A percentile compares a stretch with the other conserved stretches of the same genome.
Conservation (phyloP, 2,113 vertebrate species). For the Gopherus flavomarginatus region DNA sequence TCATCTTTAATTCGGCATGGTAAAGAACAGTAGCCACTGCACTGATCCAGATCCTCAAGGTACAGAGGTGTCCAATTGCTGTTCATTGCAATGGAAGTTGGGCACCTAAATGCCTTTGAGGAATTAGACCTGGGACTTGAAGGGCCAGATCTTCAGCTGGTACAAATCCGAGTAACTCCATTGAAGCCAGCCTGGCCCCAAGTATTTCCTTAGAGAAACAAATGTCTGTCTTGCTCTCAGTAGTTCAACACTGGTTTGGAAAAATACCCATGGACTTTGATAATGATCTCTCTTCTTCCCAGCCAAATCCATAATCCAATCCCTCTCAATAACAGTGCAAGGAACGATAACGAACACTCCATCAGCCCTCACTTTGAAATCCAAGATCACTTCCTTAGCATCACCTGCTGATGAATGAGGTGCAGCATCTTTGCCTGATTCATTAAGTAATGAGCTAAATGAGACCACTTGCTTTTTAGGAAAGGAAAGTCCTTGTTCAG, state of each 20-base stretch:
- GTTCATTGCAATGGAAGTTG: no score
- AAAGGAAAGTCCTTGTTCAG: background rate
- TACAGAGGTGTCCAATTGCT: no score
- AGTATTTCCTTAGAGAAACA: background rate
- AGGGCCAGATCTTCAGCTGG: background rate
- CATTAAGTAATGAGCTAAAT: background rate
- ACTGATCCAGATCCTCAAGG: background rate
- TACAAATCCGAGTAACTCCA: background rate
- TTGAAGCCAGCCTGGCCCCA: background rate
- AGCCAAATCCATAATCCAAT: background rate
- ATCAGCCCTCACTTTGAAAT: background rate
- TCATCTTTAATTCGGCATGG: background rate
- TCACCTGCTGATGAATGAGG: background rate
- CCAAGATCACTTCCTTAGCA: slow-evolving; percentile 7
- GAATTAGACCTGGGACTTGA: no score
- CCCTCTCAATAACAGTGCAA: background rate
- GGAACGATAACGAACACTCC: background rate
- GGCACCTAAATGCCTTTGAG: no score
- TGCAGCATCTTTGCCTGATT: background rate
- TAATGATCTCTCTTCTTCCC: background rate
- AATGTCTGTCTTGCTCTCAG: background rate
- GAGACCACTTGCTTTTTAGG: background rate
- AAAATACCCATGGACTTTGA: background rate
- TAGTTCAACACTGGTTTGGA: background rate
- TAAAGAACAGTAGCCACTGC: background rate